Conservation (phyloP, 2,113 vertebrate species). For the Rhinolophus ferrumequinum region DNA sequence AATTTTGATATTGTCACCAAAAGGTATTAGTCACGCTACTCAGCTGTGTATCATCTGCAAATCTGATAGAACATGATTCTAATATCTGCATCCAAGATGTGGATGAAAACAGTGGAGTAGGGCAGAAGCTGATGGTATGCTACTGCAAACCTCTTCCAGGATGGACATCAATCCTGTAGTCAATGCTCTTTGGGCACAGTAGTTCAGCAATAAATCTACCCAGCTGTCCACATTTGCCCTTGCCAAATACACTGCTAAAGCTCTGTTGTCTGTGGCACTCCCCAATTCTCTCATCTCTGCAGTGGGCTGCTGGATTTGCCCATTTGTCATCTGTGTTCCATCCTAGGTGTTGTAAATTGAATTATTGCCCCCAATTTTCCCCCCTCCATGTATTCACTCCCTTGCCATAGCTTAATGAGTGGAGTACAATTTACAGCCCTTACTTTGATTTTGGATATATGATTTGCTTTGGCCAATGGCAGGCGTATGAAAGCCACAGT, state of each 20-base stretch:
- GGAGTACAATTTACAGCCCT: background rate
- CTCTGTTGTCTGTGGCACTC: conserved; percentile 19
- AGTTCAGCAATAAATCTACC: conserved; percentile 49
- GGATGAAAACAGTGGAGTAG: background rate
- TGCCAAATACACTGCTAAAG: conserved; percentile 53
- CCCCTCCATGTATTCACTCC: background rate
- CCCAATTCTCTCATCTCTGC: background rate
- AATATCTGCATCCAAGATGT: background rate
- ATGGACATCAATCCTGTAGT: conserved; percentile 33
- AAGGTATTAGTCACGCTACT: background rate
- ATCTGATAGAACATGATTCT: conserved; percentile 38
- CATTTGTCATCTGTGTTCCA: background rate
- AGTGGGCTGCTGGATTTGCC: background rate
- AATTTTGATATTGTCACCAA: conserved; percentile 35
- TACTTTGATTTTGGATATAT: background rate
- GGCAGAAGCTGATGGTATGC: background rate
- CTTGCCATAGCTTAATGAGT: background rate
- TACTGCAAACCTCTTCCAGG: conserved; percentile 41
- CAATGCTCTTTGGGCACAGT: conserved; percentile 49
- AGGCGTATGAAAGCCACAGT: background rate
- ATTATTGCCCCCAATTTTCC: background rate
- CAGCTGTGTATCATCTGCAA: conserved; percentile 23
- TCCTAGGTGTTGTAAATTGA: background rate
- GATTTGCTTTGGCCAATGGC: background rate
- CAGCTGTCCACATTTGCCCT: conserved; percentile 37